Percentiles rank a stretch among this genome's conserved stretches.
Evolutionary conservation across 2,113 vertebrate genomes (phyloP).

Genomic region (Apodemus speciosus): DNA sequence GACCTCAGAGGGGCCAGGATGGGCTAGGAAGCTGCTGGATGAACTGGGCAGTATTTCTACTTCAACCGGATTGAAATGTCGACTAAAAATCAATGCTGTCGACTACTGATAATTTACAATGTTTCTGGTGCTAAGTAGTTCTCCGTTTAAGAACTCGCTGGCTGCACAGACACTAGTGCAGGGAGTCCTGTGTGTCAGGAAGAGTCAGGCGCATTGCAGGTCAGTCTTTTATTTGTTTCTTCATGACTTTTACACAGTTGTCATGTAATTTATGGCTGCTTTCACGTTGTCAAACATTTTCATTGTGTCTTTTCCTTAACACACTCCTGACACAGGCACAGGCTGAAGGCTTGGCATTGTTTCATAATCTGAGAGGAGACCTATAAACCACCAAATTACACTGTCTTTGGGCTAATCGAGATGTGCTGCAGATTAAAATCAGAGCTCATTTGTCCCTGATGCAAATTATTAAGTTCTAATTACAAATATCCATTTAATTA

Average conservation of each 20-base stretch:
- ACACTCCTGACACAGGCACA: constrained; percentile 82
- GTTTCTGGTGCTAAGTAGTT: constrained; percentile 84
- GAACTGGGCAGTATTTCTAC: constrained; percentile 85
- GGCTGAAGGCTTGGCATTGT: constrained; percentile 84
- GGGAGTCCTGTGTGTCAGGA: constrained; percentile 74
- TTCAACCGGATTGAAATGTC: constrained; percentile 88
- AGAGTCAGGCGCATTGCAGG: constrained; percentile 86
- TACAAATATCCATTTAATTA: constrained; percentile 92
- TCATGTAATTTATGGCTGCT: constrained; percentile 89
- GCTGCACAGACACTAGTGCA: constrained; percentile 69
- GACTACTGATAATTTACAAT: constrained; percentile 88
- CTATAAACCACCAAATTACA: constrained; percentile 87
- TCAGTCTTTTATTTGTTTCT: constrained; percentile 90
- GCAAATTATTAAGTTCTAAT: constrained; percentile 93
- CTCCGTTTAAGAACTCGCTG: constrained; percentile 74
- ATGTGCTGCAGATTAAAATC: constrained; percentile 89
- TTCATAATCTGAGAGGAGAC: constrained; percentile 88
- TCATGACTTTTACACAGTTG: constrained; percentile 90
- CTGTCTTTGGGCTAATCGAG: constrained; percentile 88
- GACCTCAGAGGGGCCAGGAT: constrained; percentile 75
- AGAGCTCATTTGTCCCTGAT: constrained; percentile 90
- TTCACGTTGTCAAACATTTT: constrained; percentile 89
- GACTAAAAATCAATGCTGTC: constrained; percentile 89
- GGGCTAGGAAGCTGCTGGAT: constrained; percentile 82
- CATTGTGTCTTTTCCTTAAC: constrained; percentile 84